Evolutionary conservation across 1,140 invertebrate genomes (phyloP).

Genomic region (Drosophila punjabiensis): DNA sequence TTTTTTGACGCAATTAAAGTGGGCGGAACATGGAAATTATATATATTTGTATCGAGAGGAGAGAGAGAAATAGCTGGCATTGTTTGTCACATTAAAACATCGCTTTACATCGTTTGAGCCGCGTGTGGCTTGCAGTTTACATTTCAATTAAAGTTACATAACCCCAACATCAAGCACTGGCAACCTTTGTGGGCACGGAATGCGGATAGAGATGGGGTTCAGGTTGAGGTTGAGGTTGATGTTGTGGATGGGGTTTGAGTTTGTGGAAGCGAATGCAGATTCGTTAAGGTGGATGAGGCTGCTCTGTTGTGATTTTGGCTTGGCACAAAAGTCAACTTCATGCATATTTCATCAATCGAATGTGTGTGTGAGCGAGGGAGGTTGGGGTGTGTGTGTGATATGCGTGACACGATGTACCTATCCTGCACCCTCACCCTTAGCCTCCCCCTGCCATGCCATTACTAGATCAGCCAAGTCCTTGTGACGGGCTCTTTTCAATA

Average conservation of each 20-base stretch:
- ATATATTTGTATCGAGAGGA: conserved; percentile 35
- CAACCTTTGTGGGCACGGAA: conserved; percentile 9
- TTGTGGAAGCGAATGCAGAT: conserved; percentile 26
- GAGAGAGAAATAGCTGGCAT: conserved; percentile 30
- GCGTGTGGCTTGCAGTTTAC: conserved; percentile 77
- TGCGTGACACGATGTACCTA: conserved; percentile 42
- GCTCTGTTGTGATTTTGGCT: conserved; percentile 74
- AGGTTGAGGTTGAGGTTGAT: not conserved
- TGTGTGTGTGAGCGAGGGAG: not conserved
- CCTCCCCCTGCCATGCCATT: not conserved
- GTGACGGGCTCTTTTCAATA: conserved; percentile 70
- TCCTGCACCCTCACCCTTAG: not conserved
- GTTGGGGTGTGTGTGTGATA: conserved; percentile 4
- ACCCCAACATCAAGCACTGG: conserved; percentile 67
- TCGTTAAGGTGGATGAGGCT: conserved; percentile 51
- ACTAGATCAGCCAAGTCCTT: conserved; percentile 55
- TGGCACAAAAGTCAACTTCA: conserved; percentile 80
- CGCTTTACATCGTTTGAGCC: conserved; percentile 73
- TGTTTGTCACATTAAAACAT: conserved; percentile 75
- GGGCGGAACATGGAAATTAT: conserved; percentile 58
- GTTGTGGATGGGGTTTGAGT: not conserved
- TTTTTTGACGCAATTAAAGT: conserved; percentile 75
- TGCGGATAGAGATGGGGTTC: not conserved
- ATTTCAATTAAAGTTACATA: conserved; percentile 83
- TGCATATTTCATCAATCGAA: conserved; percentile 76